phyloP scores from a whole-genome alignment of 2,113 vertebrate genomes.

The Galeopterus variegatus region DNA sequence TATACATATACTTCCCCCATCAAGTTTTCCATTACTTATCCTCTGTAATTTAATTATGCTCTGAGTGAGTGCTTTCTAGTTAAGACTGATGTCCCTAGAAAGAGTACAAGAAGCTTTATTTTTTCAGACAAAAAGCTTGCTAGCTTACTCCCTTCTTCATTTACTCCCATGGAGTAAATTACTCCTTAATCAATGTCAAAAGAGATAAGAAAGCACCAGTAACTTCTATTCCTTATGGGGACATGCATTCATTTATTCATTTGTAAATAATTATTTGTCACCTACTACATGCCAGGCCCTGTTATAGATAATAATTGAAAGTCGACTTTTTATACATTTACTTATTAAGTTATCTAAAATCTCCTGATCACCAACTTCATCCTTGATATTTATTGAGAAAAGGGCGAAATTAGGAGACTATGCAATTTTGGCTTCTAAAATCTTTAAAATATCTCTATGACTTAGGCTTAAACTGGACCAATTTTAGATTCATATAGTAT shows the following conservation, averaged over 20 bases:
- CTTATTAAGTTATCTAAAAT: neutral
- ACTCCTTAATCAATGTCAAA: neutral
- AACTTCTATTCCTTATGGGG: neutral
- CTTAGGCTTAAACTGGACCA: neutral
- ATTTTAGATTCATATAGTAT: conserved; percentile 35
- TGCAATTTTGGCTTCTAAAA: neutral
- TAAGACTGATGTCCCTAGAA: neutral
- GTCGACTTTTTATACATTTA: neutral
- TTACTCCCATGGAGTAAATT: neutral
- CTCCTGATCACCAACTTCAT: neutral
- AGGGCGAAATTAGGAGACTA: neutral
- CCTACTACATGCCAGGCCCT: neutral
- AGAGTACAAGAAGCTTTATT: neutral
- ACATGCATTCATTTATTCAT: neutral
- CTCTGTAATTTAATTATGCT: neutral
- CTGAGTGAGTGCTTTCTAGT: neutral
- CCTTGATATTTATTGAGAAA: neutral
- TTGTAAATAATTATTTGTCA: neutral
- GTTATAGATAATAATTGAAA: neutral
- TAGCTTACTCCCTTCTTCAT: neutral
- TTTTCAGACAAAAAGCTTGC: neutral
- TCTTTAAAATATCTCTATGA: neutral
- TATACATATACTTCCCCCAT: neutral
- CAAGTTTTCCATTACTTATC: neutral
- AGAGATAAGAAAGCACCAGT: neutral